Percentiles rank a stretch among this genome's conserved stretches.
Conservation (phyloP, 2,113 vertebrate species). For the Bombycilla garrulus region DNA sequence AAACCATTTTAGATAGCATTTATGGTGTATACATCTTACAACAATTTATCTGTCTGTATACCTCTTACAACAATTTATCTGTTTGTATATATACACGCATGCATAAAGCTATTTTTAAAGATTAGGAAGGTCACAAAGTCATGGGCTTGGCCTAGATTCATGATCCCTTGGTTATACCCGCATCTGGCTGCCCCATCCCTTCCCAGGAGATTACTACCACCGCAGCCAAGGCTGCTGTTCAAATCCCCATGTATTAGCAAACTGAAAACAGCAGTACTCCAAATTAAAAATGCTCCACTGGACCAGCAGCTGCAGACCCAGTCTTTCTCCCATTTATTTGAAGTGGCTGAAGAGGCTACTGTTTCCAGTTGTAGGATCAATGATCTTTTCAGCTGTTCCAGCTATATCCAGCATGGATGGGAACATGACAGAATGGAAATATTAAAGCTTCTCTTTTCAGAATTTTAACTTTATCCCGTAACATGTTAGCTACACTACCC, state of each 20-base stretch:
- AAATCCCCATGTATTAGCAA: conserved; percentile 15
- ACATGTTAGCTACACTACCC: neutral
- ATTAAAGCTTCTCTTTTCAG: neutral
- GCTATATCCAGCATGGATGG: neutral
- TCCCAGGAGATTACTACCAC: neutral
- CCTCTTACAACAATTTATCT: neutral
- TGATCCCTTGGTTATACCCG: neutral
- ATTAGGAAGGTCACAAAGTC: conserved; percentile 46
- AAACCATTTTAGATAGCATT: neutral
- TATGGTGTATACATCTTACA: neutral
- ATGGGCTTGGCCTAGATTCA: conserved; percentile 42
- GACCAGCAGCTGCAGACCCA: neutral
- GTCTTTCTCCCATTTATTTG: neutral
- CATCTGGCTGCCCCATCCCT: conserved; percentile 24
- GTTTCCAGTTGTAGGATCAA: neutral
- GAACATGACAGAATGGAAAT: neutral
- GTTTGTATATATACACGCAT: neutral
- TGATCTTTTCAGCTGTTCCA: neutral
- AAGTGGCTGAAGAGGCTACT: neutral
- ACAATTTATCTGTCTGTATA: neutral
- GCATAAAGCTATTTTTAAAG: conserved; percentile 36
- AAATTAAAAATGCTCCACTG: neutral
- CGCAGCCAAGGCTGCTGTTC: neutral
- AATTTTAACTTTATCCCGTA: neutral
- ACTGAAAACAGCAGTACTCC: neutral